Evolutionary conservation across 1,140 invertebrate genomes (phyloP), one percentile per base, ranked within the genome.

Genomic region (Catajapyx aquilonaris): DNA sequence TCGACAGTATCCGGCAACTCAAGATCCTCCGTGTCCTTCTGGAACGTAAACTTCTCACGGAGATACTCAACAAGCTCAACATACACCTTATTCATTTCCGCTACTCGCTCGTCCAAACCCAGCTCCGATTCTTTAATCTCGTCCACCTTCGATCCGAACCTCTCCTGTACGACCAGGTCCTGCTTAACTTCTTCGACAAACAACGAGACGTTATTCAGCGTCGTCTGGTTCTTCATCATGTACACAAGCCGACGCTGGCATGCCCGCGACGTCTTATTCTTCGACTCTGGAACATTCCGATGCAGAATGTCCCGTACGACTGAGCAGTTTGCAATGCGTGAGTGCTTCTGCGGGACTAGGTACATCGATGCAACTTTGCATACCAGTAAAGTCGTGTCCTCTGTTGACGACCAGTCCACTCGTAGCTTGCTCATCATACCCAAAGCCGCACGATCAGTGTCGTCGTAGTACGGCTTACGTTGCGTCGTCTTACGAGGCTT

Each of bases 231-330:
- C 44, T 69, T 69, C 50, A 73, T 49, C 56, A 76, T 66, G 44
- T 71, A 72, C 5, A 62, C 48, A 2, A 76, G 52, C 15, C 76
- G 55, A 5, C 76, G 53, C 40, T 73, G 67, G 52, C 73, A 77
- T 1, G 77, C 73, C 33, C 61, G 49, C 0, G 72, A 71, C 0
- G 76, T 79, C 52, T 81, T 81, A 44, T 78, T 73, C 18, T 56
- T 48, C 7, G 65, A 68, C 19, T 57, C 52, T 41, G 43, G 25
- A 32, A 44, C 43, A 31, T 37, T 15, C 33, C 11, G 15, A 28
- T 75, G 68, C 1, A 81, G 47, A 3, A 76, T 46, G 45, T 81
- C 76, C 11, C 76, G 55, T 1, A 77, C 54, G 9, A 61, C 45
- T 13, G 50, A 50, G 45, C 66, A 61, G 11, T 56, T 54, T 46